A percentile compares a stretch with the other conserved stretches of the same genome.
Conservation (phyloP, 2,113 vertebrate genomes). For the Clupea harengus region DNA sequence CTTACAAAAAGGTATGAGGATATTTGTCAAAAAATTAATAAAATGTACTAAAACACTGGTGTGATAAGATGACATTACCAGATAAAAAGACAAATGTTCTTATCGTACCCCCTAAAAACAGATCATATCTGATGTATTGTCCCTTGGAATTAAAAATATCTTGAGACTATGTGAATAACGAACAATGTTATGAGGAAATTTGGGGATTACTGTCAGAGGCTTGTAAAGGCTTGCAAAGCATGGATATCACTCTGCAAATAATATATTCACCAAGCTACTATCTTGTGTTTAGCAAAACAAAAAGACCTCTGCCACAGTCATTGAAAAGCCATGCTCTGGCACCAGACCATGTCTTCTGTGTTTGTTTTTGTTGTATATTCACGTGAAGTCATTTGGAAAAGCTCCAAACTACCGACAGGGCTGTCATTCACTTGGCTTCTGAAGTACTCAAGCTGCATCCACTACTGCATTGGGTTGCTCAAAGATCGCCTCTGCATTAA, state of each 20-base stretch:
- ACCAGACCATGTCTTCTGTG: background rate
- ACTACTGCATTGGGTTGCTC: background rate
- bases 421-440: background rate
- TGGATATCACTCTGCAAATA: slow-evolving; percentile 1
- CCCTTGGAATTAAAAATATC: background rate
- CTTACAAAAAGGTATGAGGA: background rate
- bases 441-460: background rate
- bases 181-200: background rate
- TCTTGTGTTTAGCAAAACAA: background rate
- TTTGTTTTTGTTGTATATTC: background rate
- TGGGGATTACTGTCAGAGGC: background rate
- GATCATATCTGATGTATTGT: background rate
- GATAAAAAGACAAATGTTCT: background rate
- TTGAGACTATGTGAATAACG: background rate
- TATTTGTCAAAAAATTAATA: background rate
- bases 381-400: background rate
- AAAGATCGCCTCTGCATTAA: background rate
- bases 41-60: background rate
- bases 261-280: background rate
- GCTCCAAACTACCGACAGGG: background rate
- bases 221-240: background rate
- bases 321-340: background rate
- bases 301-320: background rate
- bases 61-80: background rate
- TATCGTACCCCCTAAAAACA: background rate